Base-by-base conservation (phyloP, 2,888 invertebrate species). In the Hemithea aestivaria region DNA sequence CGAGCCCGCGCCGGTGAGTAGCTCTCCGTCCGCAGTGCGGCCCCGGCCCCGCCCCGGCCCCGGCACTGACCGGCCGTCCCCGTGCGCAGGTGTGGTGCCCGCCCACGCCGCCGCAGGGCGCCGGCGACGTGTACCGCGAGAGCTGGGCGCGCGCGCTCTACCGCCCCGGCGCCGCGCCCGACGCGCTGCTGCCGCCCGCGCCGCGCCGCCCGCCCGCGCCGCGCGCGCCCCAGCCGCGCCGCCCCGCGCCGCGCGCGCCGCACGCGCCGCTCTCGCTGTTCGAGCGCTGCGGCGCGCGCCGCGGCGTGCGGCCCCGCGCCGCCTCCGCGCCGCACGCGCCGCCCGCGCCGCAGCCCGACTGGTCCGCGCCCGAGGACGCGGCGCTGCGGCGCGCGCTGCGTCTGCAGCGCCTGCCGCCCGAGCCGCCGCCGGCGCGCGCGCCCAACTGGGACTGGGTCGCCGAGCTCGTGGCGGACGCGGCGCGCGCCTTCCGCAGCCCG, bases 391-490 rank as follows among this genome's bases (percentile, higher is more conserved):
- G 95, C 81, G 95, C 95, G 1, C 88, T 94, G 29, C 92, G 93
- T 51, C 89, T 90, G 59, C 93, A 93, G 76, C 77, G 78, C 11
- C 65, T 78, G 62, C 82, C 89, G 93, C 50, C 90, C 93, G 74
- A 90, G 92, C 40, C 80, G 58, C 69, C 84, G 92, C 41, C 93
- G 93, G 45, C 95, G 94, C 96, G 96, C 67, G 93, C 93, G 12
- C 94, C 96, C 27, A 99, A 99, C 87, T 99, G 98, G 98, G 98
- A 99, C 73, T 90, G 97, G 69, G 95, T 96, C 6, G 92, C 97
- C 10, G 97, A 97, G 68, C 91, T 94, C 58, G 97, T 98, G 1
- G 97, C 94, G 76, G 91, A 93, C 46, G 91, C 91, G n/a, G 94
- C 96, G 29, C 91, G 95, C 53, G 92, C 93, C 9, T 96, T 94